Evolutionary conservation across 1,140 invertebrate genomes (phyloP).

Genomic region (Geopemphigus sp.): DNA sequence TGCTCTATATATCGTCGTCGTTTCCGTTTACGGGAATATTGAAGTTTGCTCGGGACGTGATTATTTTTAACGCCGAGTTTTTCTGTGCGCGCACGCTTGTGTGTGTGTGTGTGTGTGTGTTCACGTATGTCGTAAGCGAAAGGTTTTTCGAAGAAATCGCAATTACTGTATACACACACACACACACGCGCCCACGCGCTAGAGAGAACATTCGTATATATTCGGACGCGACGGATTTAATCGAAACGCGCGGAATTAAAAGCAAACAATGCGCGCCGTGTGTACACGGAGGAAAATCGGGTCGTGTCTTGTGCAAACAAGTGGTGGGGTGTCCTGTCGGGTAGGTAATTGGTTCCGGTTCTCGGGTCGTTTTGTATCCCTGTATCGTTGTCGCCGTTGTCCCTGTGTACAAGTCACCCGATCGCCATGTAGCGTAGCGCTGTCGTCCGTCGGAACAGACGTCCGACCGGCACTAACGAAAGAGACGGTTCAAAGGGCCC

Average conservation of each 20-base stretch:
- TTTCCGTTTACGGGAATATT: too few relatives aligned
- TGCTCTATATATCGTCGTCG: too few relatives aligned
- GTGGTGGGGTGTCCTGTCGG: conserved; percentile 3
- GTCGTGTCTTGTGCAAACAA: conserved; percentile 36
- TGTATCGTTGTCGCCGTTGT: not conserved
- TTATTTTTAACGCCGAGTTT: not conserved
- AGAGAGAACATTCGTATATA: not conserved
- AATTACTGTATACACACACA: not conserved
- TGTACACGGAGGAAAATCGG: conserved; percentile 12
- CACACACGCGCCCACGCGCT: too few relatives aligned
- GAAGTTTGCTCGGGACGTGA: conserved; percentile 19
- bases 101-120: too few relatives aligned
- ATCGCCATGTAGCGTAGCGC: not conserved
- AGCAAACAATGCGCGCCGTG: conserved; percentile 13
- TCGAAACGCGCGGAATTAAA: conserved; percentile 36
- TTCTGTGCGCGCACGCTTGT: too few relatives aligned
- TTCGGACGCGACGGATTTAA: conserved; percentile 35
- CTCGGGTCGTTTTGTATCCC: conserved; percentile 2
- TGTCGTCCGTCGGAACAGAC: too few relatives aligned
- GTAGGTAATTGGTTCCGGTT: conserved; percentile 25
- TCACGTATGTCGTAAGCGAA: not conserved
- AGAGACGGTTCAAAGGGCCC: too few relatives aligned
- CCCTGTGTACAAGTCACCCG: not conserved
- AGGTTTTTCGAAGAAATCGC: conserved; percentile 13
- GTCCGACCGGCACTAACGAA: not conserved